Evolutionary conservation across 2,888 invertebrate genomes (phyloP), one percentile per base, ranked within the genome.

Genomic region (Rhagonycha fulva): DNA sequence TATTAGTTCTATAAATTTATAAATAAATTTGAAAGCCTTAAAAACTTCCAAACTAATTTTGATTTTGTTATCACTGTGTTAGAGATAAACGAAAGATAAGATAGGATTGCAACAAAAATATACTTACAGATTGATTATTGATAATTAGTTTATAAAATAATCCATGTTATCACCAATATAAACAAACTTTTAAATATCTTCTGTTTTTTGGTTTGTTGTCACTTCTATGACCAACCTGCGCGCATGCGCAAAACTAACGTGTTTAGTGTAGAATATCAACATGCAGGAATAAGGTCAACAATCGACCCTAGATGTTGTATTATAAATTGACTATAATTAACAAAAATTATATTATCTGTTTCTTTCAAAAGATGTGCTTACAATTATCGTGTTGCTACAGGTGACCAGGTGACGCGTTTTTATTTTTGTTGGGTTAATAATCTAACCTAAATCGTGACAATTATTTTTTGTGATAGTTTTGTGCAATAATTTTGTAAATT

Each of bases 251-350:
- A 47, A 14, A 23, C 62, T 60, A 24, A 60, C 26, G 26, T 30
- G 66, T 60, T 66, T 26, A 72, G 71, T 63, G 24, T 66, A 47
- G 14, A 24, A 19, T 14, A 70, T 62, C 62, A 70, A 24, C 26
- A 30, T 30, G 11, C 30, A 63, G 14, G 47, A 72, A 67, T 60
- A 66, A 10, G 62, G 71, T 66, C 67, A 72, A 72, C 71, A 72
- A 72, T 72, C 71, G 28, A 66, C 28, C n/a, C 19, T 26, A 63
- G 30, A n/a, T 26, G 14, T 66, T 66, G 9, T 26, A 26, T 12
- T 66, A n/a, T 26, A 14, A 24, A 24, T n/a, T n/a, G 3, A 9
- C 24, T 24, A 66, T 66, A 66, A 24, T n/a, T 24, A 14, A 26
- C n/a, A 14, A 66, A 23, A 24, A 23, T n/a, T n/a, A 47, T 47